phyloP scores from a whole-genome alignment of 2,113 vertebrate species.

The Rhinolophus ferrumequinum region DNA sequence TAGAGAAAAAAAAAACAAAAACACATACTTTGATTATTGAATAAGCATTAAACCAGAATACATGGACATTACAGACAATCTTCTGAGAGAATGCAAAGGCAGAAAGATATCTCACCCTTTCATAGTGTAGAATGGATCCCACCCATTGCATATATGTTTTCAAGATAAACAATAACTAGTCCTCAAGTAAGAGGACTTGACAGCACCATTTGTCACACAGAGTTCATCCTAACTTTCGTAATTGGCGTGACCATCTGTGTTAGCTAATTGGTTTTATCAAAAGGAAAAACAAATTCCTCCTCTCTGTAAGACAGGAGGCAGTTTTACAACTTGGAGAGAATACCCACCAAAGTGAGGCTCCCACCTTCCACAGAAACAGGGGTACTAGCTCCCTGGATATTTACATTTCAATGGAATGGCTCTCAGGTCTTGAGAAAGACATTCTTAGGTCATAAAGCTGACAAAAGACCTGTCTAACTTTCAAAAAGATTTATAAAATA shows the following conservation, averaged over 20 bases:
- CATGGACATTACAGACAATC: background rate
- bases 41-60: background rate
- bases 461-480: background rate
- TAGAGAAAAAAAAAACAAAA: background rate
- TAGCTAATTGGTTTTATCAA: background rate
- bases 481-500: background rate
- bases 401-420: background rate
- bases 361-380: background rate
- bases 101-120: background rate
- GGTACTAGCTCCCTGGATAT: background rate
- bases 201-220: background rate
- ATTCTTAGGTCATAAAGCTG: background rate
- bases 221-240: background rate
- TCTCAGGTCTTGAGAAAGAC: background rate
- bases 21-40: background rate
- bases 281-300: background rate
- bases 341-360: background rate
- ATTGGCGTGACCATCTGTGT: background rate
- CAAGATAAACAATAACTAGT: background rate
- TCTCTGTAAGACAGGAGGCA: background rate
- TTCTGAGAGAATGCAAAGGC: background rate
- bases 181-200: background rate
- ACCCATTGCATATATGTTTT: background rate
- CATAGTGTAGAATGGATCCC: background rate
- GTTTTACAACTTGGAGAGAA: background rate